phyloP scores from a whole-genome alignment of 2,888 invertebrate species.

The Macaria liturata region DNA sequence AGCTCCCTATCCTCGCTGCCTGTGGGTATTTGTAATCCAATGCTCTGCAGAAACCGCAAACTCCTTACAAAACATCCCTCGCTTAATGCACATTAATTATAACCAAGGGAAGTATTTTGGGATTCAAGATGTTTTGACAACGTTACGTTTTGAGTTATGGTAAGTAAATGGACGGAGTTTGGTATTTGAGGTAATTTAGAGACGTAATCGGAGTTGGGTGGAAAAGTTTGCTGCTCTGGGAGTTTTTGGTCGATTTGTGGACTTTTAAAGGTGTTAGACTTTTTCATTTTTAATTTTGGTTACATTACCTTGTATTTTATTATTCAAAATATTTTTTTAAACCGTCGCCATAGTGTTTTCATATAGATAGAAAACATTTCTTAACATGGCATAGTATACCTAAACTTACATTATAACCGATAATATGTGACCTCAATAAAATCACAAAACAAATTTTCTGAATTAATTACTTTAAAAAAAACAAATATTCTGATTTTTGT shows the following conservation, averaged over 20 bases:
- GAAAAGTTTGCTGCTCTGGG: conserved; percentile 21
- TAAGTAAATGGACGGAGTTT: conserved; percentile 51
- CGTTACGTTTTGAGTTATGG: conserved; percentile 57
- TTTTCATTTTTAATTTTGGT: not conserved
- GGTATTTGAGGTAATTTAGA: conserved; percentile 35
- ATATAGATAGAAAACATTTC: too few species aligned
- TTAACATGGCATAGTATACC: too few species aligned
- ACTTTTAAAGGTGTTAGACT: conserved; percentile 1
- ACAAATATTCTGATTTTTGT: too few species aligned
- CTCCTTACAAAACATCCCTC: conserved; percentile 65
- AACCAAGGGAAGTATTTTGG: conserved; percentile 36
- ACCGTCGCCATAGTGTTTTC: too few species aligned
- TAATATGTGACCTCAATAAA: too few species aligned
- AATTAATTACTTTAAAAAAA: too few species aligned
- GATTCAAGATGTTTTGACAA: conserved; percentile 66
- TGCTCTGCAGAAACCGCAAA: conserved; percentile 59
- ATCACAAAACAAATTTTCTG: too few species aligned
- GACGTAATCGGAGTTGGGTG: conserved; percentile 25
- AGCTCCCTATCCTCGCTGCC: conserved; percentile 11
- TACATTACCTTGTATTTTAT: too few species aligned
- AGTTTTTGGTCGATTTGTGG: conserved; percentile 12
- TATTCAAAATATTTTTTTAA: too few species aligned
- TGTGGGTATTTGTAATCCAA: conserved; percentile 55
- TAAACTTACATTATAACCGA: too few species aligned
- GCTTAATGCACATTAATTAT: conserved; percentile 75